Base-by-base conservation (phyloP, 1,140 invertebrate genomes). In the Saccostrea glomerata region DNA sequence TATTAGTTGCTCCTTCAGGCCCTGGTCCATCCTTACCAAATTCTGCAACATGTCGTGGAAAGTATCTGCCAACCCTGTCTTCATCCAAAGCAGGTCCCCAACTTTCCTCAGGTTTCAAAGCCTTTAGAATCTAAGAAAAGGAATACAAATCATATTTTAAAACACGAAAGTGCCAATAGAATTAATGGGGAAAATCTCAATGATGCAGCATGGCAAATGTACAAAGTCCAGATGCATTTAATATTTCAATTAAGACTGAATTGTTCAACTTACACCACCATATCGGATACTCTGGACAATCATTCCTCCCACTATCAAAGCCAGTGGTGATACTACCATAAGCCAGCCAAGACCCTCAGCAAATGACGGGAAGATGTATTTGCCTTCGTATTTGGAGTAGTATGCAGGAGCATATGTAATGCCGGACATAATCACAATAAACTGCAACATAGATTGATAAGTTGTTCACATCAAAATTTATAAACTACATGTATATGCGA, bases 281-380 rank as follows among this genome's bases (percentile, higher is more conserved):
- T 87, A 88, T 36, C 90, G 84, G 82, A 90, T 89, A 17, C 86
- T 73, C 86, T 93, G 90, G 0, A 90, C 82, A 20, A 92, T 56
- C 20, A 86, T 85, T 1, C 90, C 88, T 23, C 90, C 58, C 23
- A 90, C 0, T 11, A 92, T 88, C 17, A 88, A 40, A 15, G 86
- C 70, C 15, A 93, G 40, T 6, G 92, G 91, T 15, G 89, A 40
- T 4, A 82, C 66, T 2, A 92, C 92, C 92, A 93, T 92, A 15
- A 91, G n/a, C 92, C 92, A 93, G 0, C 92, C 92, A 17, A 93
- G 30, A 9, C 87, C 91, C 63, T 92, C 88, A 6, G 91, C 91
- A 87, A 89, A 92, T 47, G 73, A 84, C 15, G 89, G 89, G 66
- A 91, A 92, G 13, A 55, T 54, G 40, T 92, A 91, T 20, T 85